Evolutionary conservation across 2,113 vertebrate species (phyloP).

Genomic region (Glaucomys volans): DNA sequence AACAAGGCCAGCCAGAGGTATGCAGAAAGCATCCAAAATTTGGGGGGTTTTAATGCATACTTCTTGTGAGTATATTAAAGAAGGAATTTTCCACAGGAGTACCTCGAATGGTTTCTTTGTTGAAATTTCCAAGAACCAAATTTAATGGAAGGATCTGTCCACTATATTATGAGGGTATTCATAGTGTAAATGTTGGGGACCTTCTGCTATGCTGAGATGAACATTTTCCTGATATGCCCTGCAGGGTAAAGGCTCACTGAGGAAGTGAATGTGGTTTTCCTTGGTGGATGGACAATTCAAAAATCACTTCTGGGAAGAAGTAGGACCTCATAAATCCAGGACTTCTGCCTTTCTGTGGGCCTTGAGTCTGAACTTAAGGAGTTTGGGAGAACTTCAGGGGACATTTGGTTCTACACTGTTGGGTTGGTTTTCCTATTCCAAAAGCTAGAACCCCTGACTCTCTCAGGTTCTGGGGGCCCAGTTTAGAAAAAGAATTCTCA

Average conservation of each 20-base stretch:
- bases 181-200: not conserved
- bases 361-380: not conserved
- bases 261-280: not conserved
- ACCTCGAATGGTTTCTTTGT: slow-evolving; percentile 5
- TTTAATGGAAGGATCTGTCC: not conserved
- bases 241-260: not conserved
- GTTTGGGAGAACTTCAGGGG: not conserved
- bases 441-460: not conserved
- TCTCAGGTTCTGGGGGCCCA: not conserved
- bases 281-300: not conserved
- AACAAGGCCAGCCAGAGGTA: not conserved
- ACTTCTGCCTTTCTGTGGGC: not conserved
- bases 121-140: slow-evolving; percentile 24
- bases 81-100: not conserved
- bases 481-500: not conserved
- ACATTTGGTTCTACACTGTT: not conserved
- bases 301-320: not conserved
- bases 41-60: not conserved
- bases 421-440: not conserved
- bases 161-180: not conserved
- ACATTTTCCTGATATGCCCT: not conserved
- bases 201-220: not conserved
- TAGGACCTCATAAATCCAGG: not conserved
- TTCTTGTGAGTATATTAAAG: slow-evolving; percentile 17
- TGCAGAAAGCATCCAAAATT: not conserved